phyloP scores from a whole-genome alignment of 2,113 vertebrate genomes.

The Cololabis saira region DNA sequence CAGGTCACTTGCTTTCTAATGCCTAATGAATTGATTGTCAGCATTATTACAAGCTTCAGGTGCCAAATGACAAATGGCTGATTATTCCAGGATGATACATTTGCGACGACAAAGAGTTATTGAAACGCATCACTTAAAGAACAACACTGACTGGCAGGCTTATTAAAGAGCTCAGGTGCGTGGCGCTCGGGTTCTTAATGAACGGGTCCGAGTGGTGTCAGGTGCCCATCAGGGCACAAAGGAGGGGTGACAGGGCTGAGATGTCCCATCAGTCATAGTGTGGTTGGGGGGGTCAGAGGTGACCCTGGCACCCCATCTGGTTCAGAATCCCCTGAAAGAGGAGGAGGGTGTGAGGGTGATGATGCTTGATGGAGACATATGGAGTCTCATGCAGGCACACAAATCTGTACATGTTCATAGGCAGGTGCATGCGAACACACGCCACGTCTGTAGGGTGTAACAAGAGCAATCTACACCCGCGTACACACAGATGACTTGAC shows the following conservation, averaged over 20 bases:
- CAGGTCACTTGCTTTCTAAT: conserved; percentile 37
- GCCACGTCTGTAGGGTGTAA: conserved; percentile 39
- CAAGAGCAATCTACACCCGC: conserved; percentile 23
- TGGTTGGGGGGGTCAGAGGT: conserved; percentile 77
- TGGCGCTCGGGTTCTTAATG: conserved; percentile 53
- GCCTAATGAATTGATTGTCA: conserved; percentile 38
- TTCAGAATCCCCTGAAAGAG: conserved; percentile 53
- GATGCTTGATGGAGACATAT: conserved; percentile 25
- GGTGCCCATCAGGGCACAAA: conserved; percentile 78
- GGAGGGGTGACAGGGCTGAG: conserved; percentile 59
- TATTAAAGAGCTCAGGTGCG: conserved; percentile 74
- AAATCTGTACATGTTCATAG: conserved; percentile 24
- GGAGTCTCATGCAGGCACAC: conserved; percentile 8
- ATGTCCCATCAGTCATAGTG: conserved; percentile 73
- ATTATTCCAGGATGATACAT: conserved; percentile 42
- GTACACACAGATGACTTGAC: conserved; percentile 14
- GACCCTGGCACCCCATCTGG: conserved; percentile 84
- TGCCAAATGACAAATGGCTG: conserved; percentile 52
- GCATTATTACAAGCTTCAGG: conserved; percentile 50
- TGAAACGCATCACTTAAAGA: conserved; percentile 23
- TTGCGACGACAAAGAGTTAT: conserved; percentile 48
- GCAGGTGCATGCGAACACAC: conserved; percentile 30
- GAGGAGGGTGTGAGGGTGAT: conserved; percentile 16
- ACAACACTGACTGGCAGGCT: conserved; percentile 70
- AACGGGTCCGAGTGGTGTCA: conserved; percentile 62